These are phyloP conservation scores for Scaptomyza cyrtandrae DNA, from an alignment of 2,888 invertebrate genomes.

Conservation along the genomic window DNA sequence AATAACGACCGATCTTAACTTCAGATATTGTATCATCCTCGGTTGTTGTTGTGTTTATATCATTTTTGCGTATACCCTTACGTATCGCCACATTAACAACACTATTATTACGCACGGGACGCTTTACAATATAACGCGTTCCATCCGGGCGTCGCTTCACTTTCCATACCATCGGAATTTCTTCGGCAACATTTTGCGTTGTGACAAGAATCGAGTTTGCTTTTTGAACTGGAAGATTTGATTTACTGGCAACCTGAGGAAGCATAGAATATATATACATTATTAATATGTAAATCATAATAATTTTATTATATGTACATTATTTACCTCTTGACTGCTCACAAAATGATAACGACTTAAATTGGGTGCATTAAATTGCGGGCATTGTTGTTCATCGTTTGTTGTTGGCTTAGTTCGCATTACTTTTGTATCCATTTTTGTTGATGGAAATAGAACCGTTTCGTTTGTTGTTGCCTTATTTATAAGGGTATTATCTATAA, in stretches of 20 bases:
- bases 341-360: slow-evolving; percentile 87
- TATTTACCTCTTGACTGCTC: slow-evolving; percentile 86
- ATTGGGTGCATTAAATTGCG: slow-evolving; percentile 86
- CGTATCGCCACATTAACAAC: slow-evolving; percentile 88
- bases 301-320: no score
- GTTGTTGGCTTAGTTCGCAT: slow-evolving; percentile 29
- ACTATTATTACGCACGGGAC: slow-evolving; percentile 88
- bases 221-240: slow-evolving; percentile 26
- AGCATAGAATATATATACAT: background rate
- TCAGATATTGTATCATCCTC: slow-evolving; percentile 92
- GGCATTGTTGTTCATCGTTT: slow-evolving; percentile 36
- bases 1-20: slow-evolving; percentile 90
- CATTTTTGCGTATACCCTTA: slow-evolving; percentile 79
- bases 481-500: slow-evolving; percentile 29
- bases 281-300: background rate
- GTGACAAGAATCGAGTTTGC: slow-evolving; percentile 48
- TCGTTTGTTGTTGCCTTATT: slow-evolving; percentile 39
- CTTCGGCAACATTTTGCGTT: slow-evolving; percentile 40
- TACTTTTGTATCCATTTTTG: slow-evolving; percentile 36
- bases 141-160: slow-evolving; percentile 91
- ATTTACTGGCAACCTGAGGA: slow-evolving; percentile 60
- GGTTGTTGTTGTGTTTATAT: slow-evolving; percentile 87
- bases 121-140: slow-evolving; percentile 90
- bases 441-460: background rate
- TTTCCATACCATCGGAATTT: slow-evolving; percentile 88